These are phyloP conservation scores for Macropus fuliginosus DNA, from an alignment of 2,797 vertebrate species.

Conservation along the genomic window DNA sequence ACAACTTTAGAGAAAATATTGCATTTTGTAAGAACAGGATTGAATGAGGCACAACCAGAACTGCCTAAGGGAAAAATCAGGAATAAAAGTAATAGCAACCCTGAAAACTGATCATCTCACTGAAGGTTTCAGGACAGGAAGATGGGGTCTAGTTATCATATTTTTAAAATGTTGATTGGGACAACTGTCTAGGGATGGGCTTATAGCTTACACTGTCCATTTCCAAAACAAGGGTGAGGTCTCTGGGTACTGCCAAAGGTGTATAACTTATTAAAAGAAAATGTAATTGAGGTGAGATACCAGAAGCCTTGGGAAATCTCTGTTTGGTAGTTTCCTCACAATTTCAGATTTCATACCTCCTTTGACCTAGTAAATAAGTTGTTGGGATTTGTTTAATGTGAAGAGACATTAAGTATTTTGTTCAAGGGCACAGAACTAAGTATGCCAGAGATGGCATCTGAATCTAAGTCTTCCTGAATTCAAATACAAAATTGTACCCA, in stretches of 20 bases:
- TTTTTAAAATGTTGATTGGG: background rate
- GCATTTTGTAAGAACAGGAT: background rate
- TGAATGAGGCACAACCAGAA: background rate
- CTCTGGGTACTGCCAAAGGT: background rate
- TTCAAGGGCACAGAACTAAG: background rate
- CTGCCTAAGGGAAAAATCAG: background rate
- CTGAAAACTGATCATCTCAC: background rate
- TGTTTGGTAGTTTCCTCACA: background rate
- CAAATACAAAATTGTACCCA: background rate
- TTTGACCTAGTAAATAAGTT: background rate
- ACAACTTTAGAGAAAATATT: background rate
- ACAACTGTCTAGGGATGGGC: background rate
- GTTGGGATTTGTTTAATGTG: background rate
- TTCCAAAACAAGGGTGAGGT: background rate
- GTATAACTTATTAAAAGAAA: background rate
- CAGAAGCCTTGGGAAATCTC: background rate
- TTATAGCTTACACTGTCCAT: background rate
- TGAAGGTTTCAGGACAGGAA: background rate
- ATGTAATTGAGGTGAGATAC: background rate
- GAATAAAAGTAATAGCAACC: background rate
- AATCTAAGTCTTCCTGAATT: background rate
- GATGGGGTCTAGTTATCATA: background rate
- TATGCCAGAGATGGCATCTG: background rate
- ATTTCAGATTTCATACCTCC: background rate
- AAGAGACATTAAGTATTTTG: background rate